These are phyloP conservation scores for Periophthalmodon schlosseri DNA, from an alignment of 2,113 vertebrate genomes.

Conservation along the genomic window DNA sequence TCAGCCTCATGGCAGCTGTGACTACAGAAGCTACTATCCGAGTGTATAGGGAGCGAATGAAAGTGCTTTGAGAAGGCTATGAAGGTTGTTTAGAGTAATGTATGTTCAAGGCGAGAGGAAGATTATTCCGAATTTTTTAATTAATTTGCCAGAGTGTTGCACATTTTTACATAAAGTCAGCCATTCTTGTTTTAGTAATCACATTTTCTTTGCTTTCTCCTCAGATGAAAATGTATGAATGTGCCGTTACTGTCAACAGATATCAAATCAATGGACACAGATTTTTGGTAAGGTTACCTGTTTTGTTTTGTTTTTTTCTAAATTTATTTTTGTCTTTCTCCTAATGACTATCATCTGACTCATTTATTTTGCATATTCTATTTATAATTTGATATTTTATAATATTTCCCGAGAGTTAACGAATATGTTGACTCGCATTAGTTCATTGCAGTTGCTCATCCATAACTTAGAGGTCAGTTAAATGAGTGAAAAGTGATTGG, in stretches of 20 bases:
- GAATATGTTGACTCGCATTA: not conserved
- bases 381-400: too few relatives aligned
- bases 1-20: too few relatives aligned
- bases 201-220: not conserved
- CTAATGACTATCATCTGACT: too few relatives aligned
- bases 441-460: not conserved
- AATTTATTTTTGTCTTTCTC: too few relatives aligned
- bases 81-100: too few relatives aligned
- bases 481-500: conserved; percentile 20
- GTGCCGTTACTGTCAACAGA: conserved; percentile 66
- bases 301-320: too few relatives aligned
- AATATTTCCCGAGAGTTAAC: not conserved
- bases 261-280: conserved; percentile 75
- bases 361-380: too few relatives aligned
- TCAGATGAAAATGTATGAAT: conserved; percentile 76
- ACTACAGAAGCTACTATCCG: too few relatives aligned
- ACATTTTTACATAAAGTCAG: too few relatives aligned
- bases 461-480: not conserved
- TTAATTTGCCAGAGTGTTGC: not conserved
- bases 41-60: too few relatives aligned
- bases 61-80: too few relatives aligned
- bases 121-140: not conserved
- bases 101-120: too few relatives aligned
- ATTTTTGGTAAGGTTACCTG: conserved; percentile 78
- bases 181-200: not conserved